Base-by-base conservation (phyloP, 2,113 vertebrate species). In the Nicator chloris region DNA sequence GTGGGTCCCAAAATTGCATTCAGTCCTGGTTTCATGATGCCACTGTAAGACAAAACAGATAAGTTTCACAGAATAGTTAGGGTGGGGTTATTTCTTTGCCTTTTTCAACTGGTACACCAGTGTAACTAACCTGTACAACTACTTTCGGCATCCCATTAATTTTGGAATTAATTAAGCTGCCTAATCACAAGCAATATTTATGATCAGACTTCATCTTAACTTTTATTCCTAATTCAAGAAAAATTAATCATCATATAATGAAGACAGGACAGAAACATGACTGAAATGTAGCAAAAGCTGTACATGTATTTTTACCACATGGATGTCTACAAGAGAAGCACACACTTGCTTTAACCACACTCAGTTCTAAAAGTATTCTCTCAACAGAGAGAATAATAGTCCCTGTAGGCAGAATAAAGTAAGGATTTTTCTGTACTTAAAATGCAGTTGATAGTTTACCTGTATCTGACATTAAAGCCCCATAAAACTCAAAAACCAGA, bases 1-100 rank as follows among this genome's bases (percentile, higher is more conserved):
- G 99, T 99, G 13, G 99, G 99, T 91, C 99, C 99, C 86, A 99
- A 97, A 94, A 99, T 99, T 64, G 99, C 99, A 44, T 99, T 99
- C 89, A 99, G 98, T 37, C 99, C 99, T 33, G 99, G 99, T 96
- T 93, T 98, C 99, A 99, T 99, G 86, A 99, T 98, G n/a, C 99
- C 99, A 97, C 99, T 99, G 97, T 28, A 96, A 97, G 90, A 97
- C 15, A 97, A 89, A 89, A 85, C 42, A 82, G 64, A 63, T 5
- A 78, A 37, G 31, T 40, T 82, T 92, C 21, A 80, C 24, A 16
- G 27, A 76, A 64, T 11, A 75, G 11, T 33, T 22, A 45, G 31
- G 4, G 11, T 37, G 19, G 2, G 15, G 63, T 39, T 86, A 5
- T 56, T 9, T 59, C 44, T 91, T 64, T 33, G 20, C 37, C 13